Base-by-base conservation (phyloP, 2,113 vertebrate genomes). In the Tinamus guttatus region DNA sequence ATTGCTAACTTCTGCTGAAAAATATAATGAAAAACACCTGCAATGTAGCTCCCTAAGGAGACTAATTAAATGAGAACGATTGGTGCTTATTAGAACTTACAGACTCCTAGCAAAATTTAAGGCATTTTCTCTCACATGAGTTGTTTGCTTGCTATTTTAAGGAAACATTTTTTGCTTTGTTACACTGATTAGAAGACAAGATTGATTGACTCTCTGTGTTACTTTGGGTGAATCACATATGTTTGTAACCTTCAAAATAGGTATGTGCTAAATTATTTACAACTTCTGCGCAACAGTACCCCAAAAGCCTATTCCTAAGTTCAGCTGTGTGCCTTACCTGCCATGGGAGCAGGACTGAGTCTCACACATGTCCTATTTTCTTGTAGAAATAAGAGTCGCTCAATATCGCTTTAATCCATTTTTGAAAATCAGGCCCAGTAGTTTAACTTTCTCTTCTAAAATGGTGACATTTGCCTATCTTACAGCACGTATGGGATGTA, bases 91-190 rank as follows among this genome's bases (percentile, higher is more conserved):
- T 95, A 85, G 47, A 94, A 89, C 65, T 74, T 82, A 89, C 30
- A 85, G 47, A 60, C 56, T 67, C 62, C 67, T 83, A 76, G 89
- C 81, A 87, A 87, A 96, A 92, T 79, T 51, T 90, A 20, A 96
- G 60, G 58, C 64, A 63, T 86, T 93, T 81, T 73, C 43, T 93
- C 73, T 93, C 91, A 90, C 81, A 74, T 88, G 52, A 79, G 49
- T 90, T 75, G 59, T 59, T 91, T 92, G 86, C 80, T 76, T 86
- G 74, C 84, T 93, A 76, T 95, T 95, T 96, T 82, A 91, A 84
- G 86, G 89, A 85, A 93, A 89, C 38, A 47, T 70, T 77, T 94
- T 93, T 94, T 93, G 87, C 36, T 92, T 85, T 94, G 65, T 95
- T 92, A 82, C 40, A 63, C 83, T 75, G 74, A 92, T 89, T 76